Evolutionary conservation across 2,888 invertebrate genomes (phyloP).

Genomic region (Electrophaes corylata): DNA sequence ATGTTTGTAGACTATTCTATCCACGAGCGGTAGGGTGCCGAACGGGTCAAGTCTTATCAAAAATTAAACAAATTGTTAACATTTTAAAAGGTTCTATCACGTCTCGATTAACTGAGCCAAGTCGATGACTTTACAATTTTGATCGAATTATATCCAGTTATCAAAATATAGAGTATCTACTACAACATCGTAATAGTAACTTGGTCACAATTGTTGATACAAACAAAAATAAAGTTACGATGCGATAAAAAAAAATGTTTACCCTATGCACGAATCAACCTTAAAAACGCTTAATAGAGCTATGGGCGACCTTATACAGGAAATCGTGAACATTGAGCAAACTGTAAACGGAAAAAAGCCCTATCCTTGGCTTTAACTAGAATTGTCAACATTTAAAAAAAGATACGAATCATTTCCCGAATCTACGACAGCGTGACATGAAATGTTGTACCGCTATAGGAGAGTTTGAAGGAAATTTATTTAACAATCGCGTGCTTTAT

Average conservation of each 20-base stretch:
- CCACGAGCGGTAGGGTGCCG: conserved; percentile 18
- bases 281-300: neutral
- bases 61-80: conserved; percentile 27
- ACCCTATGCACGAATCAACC: neutral
- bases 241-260: no score
- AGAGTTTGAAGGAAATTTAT: conserved; percentile 43
- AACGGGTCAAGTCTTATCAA: conserved; percentile 37
- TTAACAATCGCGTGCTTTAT: conserved; percentile 57
- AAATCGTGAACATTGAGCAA: neutral
- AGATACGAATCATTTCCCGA: conserved; percentile 21
- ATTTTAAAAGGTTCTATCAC: neutral
- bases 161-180: neutral
- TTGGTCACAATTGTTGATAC: no score
- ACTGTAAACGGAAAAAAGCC: neutral
- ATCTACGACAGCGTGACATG: conserved; percentile 25
- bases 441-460: conserved; percentile 39
- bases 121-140: neutral
- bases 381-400: conserved; percentile 15
- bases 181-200: no score
- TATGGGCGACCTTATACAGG: neutral
- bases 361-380: conserved; percentile 13
- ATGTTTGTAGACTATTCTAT: conserved; percentile 31
- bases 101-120: neutral
- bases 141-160: neutral
- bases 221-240: no score